These are phyloP conservation scores for Cataglyphis livida DNA, from an alignment of 2,888 invertebrate genomes.

Conservation along the genomic window DNA sequence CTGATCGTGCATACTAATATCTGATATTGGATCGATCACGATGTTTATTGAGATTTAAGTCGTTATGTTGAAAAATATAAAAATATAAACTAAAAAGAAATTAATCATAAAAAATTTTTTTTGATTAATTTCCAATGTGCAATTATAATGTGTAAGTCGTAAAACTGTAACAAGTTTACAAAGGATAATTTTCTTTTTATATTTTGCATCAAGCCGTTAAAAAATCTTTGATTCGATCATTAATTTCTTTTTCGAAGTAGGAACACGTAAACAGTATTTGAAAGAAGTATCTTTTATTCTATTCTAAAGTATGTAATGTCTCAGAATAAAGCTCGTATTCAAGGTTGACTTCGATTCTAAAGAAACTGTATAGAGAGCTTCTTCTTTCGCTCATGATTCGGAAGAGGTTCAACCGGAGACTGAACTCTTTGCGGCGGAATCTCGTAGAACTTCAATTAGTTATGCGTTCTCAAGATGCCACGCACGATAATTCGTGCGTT, in stretches of 20 bases:
- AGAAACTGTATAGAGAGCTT: constrained; percentile 4
- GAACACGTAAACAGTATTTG: neutral
- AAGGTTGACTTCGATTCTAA: constrained; percentile 32
- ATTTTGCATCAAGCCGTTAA: neutral
- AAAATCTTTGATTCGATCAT: neutral
- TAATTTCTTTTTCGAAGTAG: neutral
- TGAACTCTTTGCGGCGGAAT: constrained; percentile 48
- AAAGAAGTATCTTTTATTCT: constrained; percentile 37
- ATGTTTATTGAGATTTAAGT: constrained; percentile 5
- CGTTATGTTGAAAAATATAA: neutral
- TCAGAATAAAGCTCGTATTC: constrained; percentile 16
- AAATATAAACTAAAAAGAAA: neutral
- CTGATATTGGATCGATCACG: constrained; percentile 9
- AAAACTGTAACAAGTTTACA: neutral
- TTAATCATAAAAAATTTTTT: neutral
- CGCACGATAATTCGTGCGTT: constrained; percentile 64
- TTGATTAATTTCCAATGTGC: neutral
- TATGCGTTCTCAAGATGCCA: constrained; percentile 55
- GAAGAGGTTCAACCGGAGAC: constrained; percentile 40
- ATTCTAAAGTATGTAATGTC: neutral
- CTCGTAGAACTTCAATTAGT: constrained; percentile 64
- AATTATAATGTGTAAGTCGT: neutral
- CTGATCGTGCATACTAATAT: too few species aligned
- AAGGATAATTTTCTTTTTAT: neutral
- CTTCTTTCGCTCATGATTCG: constrained; percentile 11